Conservation (phyloP, 1,140 invertebrate genomes). For the Scaptomyza pallida region DNA sequence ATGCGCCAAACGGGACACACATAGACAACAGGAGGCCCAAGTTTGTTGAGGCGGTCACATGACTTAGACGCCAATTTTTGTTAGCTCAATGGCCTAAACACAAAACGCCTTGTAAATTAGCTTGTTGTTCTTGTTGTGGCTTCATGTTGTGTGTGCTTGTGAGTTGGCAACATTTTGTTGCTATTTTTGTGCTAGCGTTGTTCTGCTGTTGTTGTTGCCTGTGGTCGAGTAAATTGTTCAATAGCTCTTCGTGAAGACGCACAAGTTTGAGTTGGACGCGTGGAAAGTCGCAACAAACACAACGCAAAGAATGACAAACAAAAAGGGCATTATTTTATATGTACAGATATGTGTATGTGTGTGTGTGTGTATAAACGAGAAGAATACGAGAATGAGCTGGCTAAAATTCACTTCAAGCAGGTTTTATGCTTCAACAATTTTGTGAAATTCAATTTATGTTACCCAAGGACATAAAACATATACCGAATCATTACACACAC, state of each 20-base stretch:
- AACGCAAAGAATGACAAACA: constrained; percentile 68
- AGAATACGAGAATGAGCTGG: constrained; percentile 70
- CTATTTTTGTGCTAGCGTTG: constrained; percentile 25
- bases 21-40: constrained; percentile 29
- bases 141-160: constrained; percentile 41
- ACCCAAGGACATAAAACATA: constrained; percentile 82
- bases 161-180: constrained; percentile 46
- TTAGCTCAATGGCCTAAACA: constrained; percentile 66
- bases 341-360: constrained; percentile 26
- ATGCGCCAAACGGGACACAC: constrained; percentile 38
- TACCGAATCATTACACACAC: constrained; percentile 78
- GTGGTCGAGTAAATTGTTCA: constrained; percentile 61
- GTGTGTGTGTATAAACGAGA: no score
- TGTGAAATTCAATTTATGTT: constrained; percentile 82
- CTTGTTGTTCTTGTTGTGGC: constrained; percentile 50
- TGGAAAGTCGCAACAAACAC: constrained; percentile 15
- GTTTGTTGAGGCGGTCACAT: constrained; percentile 47
- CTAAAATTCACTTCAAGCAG: constrained; percentile 81
- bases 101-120: constrained; percentile 78
- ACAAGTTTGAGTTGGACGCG: not conserved
- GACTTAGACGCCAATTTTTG: constrained; percentile 65
- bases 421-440: constrained; percentile 83
- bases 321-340: constrained; percentile 79
- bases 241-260: constrained; percentile 22
- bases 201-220: constrained; percentile 33